phyloP scores from a whole-genome alignment of 2,888 invertebrate genomes.

The Dinocampus coccinellae region DNA sequence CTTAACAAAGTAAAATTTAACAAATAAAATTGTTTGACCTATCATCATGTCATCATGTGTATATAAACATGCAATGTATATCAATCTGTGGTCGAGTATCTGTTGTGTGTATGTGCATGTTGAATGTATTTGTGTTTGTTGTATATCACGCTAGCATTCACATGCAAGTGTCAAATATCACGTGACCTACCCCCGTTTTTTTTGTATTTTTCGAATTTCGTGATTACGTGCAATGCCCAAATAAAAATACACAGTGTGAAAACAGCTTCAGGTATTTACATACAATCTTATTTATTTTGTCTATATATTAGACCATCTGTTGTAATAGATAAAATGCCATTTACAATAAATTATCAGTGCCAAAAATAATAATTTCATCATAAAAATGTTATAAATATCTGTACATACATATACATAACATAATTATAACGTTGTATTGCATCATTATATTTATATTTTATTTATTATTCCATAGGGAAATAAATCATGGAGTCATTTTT shows the following conservation, averaged over 20 bases:
- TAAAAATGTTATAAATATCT: background rate
- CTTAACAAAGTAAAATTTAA: background rate
- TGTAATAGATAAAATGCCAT: background rate
- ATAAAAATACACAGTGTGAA: background rate
- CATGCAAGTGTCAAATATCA: conserved; percentile 41
- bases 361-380: background rate
- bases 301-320: background rate
- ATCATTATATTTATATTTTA: background rate
- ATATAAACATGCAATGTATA: background rate
- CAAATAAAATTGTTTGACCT: background rate
- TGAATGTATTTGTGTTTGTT: too few relatives aligned
- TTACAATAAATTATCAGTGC: background rate
- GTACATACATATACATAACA: background rate
- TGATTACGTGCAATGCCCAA: background rate
- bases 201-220: background rate
- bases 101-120: conserved; percentile 3
- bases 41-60: background rate
- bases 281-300: conserved; percentile 2
- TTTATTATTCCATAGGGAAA: background rate
- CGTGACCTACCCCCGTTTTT: conserved; percentile 27
- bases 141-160: too few relatives aligned
- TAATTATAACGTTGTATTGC: background rate
- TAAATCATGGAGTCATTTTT: conserved; percentile 83
- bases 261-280: background rate
- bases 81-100: background rate